These are phyloP conservation scores for Parelbella ahira DNA, from an alignment of 2,888 invertebrate species.

Conservation along the genomic window DNA sequence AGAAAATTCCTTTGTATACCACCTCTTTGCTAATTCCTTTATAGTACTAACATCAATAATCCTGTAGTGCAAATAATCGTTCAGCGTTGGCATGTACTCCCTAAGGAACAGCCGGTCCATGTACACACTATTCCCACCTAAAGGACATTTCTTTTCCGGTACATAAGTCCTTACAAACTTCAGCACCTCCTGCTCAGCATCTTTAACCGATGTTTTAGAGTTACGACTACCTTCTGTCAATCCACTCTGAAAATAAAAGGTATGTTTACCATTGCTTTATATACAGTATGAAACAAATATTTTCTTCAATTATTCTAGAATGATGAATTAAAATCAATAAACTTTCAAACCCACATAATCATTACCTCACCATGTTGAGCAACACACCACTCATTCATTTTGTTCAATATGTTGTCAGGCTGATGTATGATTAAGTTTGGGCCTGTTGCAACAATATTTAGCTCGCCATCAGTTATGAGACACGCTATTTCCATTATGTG, in stretches of 20 bases:
- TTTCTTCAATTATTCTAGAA: no score
- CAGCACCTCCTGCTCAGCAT: slow-evolving; percentile 87
- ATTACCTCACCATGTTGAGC: slow-evolving; percentile 90
- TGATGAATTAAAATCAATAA: no score
- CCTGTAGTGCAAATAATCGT: slow-evolving; percentile 92
- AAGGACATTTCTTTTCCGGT: slow-evolving; percentile 82
- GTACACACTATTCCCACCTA: slow-evolving; percentile 94
- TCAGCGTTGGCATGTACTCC: slow-evolving; percentile 90
- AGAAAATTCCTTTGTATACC: slow-evolving; percentile 84
- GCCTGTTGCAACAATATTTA: slow-evolving; percentile 88
- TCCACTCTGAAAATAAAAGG: slow-evolving; percentile 84
- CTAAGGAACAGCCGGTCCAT: slow-evolving; percentile 91
- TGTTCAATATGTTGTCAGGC: slow-evolving; percentile 83
- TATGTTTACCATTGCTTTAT: no score
- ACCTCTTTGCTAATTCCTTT: slow-evolving; percentile 90
- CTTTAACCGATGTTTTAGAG: slow-evolving; percentile 82
- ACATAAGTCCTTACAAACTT: slow-evolving; percentile 83
- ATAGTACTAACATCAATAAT: slow-evolving; percentile 95
- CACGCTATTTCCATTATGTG: slow-evolving; percentile 94
- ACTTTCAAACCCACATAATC: no score
- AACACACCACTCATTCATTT: slow-evolving; percentile 93
- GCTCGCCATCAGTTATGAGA: slow-evolving; percentile 89
- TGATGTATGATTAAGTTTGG: slow-evolving; percentile 90
- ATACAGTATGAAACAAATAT: no score
- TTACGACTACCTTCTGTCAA: slow-evolving; percentile 85